phyloP scores from a whole-genome alignment of 2,797 vertebrate species.

The Adelosebastes latens region DNA sequence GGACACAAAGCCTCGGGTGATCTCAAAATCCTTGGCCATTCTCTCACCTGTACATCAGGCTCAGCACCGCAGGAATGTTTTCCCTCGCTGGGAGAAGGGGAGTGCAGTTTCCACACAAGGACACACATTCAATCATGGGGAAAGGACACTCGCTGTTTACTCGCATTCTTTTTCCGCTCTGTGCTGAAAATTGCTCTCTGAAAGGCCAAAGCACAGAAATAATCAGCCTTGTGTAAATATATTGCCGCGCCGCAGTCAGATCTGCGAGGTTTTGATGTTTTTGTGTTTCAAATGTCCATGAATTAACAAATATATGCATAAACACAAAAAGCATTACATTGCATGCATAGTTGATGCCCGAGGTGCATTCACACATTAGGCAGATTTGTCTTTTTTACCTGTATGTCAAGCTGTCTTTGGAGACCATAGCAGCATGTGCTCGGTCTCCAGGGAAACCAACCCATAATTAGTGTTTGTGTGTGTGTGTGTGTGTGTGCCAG shows the following conservation, averaged over 20 bases:
- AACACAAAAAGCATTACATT: background rate
- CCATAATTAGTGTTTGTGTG: conserved; percentile 64
- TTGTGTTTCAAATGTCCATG: background rate
- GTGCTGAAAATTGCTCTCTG: conserved; percentile 30
- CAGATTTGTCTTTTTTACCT: conserved; percentile 35
- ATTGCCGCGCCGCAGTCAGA: background rate
- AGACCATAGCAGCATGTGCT: conserved; percentile 36
- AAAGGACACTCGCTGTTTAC: conserved; percentile 59
- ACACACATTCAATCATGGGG: conserved; percentile 60
- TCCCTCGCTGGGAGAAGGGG: conserved; percentile 38
- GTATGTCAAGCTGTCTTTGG: conserved; percentile 35
- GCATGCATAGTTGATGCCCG: background rate
- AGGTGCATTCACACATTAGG: conserved; percentile 3
- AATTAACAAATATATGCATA: background rate
- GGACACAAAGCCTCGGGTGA: conserved; percentile 71
- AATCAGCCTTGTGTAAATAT: conserved; percentile 7
- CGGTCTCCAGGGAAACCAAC: conserved; percentile 67
- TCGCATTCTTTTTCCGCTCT: conserved; percentile 9
- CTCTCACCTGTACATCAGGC: conserved; percentile 72
- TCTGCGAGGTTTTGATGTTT: background rate
- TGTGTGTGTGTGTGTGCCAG: background rate
- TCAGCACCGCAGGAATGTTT: conserved; percentile 47
- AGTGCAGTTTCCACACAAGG: conserved; percentile 64
- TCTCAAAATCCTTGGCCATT: conserved; percentile 61
- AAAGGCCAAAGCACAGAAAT: conserved; percentile 21